phyloP scores from a whole-genome alignment of 1,140 invertebrate genomes.

The Idris sp. region DNA sequence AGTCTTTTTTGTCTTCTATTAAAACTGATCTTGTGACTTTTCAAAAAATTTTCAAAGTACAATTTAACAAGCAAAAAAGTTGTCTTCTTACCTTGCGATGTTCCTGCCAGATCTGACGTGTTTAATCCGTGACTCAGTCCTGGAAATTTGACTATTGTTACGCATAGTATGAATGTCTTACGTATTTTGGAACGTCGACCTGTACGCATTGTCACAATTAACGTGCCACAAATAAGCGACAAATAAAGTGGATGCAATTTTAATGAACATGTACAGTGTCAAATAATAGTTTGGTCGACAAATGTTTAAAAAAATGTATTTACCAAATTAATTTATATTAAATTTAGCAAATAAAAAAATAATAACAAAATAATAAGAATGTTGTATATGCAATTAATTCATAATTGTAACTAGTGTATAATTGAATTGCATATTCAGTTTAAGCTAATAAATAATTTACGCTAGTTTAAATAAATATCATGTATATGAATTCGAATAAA shows the following conservation, averaged over 20 bases:
- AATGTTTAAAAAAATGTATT: no score
- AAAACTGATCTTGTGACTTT: constrained; percentile 64
- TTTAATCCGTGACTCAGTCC: constrained; percentile 83
- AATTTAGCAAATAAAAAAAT: no score
- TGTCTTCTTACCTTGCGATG: constrained; percentile 89
- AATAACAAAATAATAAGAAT: no score
- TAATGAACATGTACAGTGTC: background rate
- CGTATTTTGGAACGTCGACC: constrained; percentile 62
- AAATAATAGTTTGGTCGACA: no score
- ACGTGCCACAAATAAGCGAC: constrained; percentile 29
- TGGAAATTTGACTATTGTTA: constrained; percentile 80
- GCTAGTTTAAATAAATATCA: no score
- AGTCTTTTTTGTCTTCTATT: constrained; percentile 13
- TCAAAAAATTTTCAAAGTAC: constrained; percentile 16
- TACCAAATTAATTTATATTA: no score
- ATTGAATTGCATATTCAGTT: no score
- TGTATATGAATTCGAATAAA: no score
- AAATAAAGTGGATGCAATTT: background rate
- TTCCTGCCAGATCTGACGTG: constrained; percentile 86
- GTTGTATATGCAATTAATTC: no score
- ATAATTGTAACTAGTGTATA: no score
- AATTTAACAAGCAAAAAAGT: constrained; percentile 47
- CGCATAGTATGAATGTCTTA: constrained; percentile 69
- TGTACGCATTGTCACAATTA: constrained; percentile 77
- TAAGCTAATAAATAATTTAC: no score